Conservation (phyloP, 1,140 invertebrate species). For the Dreissena polymorpha region DNA sequence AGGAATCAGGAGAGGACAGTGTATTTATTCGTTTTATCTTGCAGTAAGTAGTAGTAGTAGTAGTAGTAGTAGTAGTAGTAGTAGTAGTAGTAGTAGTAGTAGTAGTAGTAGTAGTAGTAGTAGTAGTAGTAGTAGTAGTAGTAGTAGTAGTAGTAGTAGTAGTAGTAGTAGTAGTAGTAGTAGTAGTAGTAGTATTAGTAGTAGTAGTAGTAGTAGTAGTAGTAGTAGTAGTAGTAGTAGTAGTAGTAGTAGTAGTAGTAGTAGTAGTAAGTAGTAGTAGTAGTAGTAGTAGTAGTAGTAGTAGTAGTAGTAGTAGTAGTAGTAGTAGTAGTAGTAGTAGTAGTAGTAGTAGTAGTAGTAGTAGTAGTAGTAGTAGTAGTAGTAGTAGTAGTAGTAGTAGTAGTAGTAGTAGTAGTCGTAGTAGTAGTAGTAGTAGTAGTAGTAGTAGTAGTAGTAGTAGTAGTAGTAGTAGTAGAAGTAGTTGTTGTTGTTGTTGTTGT, state of each 20-base stretch:
- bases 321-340: neutral
- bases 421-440: no score
- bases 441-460: no score
- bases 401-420: no score
- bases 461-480: no score
- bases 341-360: neutral
- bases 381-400: neutral
- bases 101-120: constrained; percentile 54
- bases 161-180: constrained; percentile 12
- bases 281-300: neutral
- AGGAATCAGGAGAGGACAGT: no score
- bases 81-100: constrained; percentile 53
- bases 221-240: constrained; percentile 39
- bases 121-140: constrained; percentile 53
- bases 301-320: neutral
- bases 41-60: constrained; percentile 33
- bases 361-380: no score
- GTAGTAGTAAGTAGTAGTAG: no score
- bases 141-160: constrained; percentile 44
- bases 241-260: constrained; percentile 9
- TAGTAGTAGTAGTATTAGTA: no score
- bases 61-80: constrained; percentile 51
- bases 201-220: no score
- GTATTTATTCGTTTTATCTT: no score
- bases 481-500: no score